Conservation (phyloP, 2,888 invertebrate species). For the Boloria euphrosyne region DNA sequence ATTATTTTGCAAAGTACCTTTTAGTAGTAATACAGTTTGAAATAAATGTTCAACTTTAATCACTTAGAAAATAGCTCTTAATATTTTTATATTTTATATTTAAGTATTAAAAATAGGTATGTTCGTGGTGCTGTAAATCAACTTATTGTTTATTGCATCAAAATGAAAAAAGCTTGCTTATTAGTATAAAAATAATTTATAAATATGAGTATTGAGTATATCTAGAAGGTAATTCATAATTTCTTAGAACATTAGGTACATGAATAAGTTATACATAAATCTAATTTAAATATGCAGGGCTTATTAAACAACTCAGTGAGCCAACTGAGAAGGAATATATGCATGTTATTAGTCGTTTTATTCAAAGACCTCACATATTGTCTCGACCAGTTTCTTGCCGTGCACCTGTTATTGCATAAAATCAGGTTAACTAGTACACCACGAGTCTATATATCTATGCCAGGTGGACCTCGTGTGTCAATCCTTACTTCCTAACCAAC, state of each 20-base stretch:
- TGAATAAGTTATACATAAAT: neutral
- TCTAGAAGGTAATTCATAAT: neutral
- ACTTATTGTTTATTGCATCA: too few relatives aligned
- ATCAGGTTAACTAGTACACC: conserved; percentile 26
- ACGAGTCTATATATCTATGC: conserved; percentile 19
- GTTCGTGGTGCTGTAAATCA: too few relatives aligned
- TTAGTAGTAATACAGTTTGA: conserved; percentile 17
- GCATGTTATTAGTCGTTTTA: conserved; percentile 15
- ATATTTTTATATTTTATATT: too few relatives aligned
- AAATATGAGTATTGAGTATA: neutral
- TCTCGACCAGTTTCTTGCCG: conserved; percentile 26
- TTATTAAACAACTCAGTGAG: conserved; percentile 13
- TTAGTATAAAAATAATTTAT: neutral
- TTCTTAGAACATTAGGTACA: neutral
- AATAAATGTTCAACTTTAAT: too few relatives aligned
- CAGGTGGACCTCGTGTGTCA: conserved; percentile 35
- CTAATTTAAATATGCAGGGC: neutral
- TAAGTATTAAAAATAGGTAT: too few relatives aligned
- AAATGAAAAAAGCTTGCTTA: too few relatives aligned
- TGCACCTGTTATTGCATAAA: conserved; percentile 29
- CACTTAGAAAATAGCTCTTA: too few relatives aligned
- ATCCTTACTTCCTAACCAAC: neutral
- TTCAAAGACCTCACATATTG: conserved; percentile 27
- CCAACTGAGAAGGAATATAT: conserved; percentile 5
- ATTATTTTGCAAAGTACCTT: conserved; percentile 28